Evolutionary conservation across 2,888 invertebrate genomes (phyloP).

Genomic region (Dolichopus griseipennis): DNA sequence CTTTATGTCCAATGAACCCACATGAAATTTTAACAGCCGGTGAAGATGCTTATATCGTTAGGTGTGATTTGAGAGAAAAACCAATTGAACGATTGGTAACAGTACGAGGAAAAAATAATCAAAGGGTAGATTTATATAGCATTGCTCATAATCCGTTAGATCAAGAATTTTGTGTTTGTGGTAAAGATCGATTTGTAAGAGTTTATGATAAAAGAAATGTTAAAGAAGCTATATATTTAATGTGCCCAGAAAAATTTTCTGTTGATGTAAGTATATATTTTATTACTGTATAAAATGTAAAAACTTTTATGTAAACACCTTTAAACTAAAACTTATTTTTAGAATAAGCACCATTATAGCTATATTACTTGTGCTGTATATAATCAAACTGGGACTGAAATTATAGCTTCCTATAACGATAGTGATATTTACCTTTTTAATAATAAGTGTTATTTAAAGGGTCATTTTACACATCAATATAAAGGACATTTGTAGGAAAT

Average conservation of each 20-base stretch:
- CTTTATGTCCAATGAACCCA: constrained; percentile 64
- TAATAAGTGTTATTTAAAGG: constrained; percentile 45
- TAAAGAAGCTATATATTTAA: constrained; percentile 48
- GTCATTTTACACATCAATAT: constrained; percentile 49
- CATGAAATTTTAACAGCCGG: constrained; percentile 76
- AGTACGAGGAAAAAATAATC: constrained; percentile 49
- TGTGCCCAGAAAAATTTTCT: constrained; percentile 49
- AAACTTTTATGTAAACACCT: background rate
- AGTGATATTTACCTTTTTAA: constrained; percentile 88
- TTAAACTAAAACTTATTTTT: constrained; percentile 12
- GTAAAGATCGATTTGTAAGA: constrained; percentile 68
- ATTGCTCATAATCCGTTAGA: constrained; percentile 76
- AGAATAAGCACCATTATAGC: constrained; percentile 35
- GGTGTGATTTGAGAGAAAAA: constrained; percentile 66
- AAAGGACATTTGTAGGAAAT: constrained; percentile 50
- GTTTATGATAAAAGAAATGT: constrained; percentile 64
- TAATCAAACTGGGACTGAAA: constrained; percentile 82
- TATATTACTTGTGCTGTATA: constrained; percentile 86
- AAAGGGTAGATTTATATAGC: constrained; percentile 73
- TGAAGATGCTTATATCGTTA: constrained; percentile 75
- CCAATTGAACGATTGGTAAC: constrained; percentile 44
- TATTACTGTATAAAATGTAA: background rate
- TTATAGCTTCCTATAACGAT: constrained; percentile 89
- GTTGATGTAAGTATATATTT: constrained; percentile 26
- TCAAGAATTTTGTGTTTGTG: constrained; percentile 73